phyloP scores from a whole-genome alignment of 2,113 vertebrate genomes.

The Neodon shergylaensis region DNA sequence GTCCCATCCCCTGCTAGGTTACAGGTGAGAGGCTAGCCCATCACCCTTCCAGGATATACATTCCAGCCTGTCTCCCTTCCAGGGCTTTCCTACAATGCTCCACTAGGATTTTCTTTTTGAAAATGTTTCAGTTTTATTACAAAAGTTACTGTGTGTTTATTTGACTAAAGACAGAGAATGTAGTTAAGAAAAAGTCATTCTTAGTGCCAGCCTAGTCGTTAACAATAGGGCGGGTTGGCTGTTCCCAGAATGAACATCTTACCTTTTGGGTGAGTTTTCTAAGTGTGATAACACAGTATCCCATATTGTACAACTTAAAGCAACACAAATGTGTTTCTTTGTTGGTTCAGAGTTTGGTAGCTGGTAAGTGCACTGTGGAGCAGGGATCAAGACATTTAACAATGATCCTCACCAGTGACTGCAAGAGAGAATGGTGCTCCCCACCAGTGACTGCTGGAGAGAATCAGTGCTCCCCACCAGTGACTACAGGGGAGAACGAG shows the following conservation, averaged over 20 bases:
- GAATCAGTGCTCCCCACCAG: not conserved
- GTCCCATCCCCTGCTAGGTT: too few species aligned
- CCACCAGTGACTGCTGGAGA: too few species aligned
- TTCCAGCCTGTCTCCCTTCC: too few species aligned
- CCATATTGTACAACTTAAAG: not conserved
- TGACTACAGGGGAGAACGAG: not conserved
- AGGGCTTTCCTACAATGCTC: too few species aligned
- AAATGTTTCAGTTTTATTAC: slow-evolving; percentile 2
- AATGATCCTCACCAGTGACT: not conserved
- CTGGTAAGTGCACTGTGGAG: not conserved
- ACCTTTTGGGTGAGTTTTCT: not conserved
- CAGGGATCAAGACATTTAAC: not conserved
- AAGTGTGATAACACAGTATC: not conserved
- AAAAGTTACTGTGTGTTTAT: not conserved
- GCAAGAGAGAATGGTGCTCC: too few species aligned
- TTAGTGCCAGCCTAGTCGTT: not conserved
- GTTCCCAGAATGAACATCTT: not conserved
- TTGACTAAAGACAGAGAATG: not conserved
- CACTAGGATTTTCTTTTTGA: too few species aligned
- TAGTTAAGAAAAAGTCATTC: not conserved
- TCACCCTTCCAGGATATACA: too few species aligned
- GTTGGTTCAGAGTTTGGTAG: not conserved
- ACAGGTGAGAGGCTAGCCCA: too few species aligned
- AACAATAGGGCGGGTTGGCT: not conserved
- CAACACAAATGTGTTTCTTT: not conserved